Evolutionary conservation across 1,140 invertebrate species (phyloP).

Genomic region (Trachelipus rathkii): DNA sequence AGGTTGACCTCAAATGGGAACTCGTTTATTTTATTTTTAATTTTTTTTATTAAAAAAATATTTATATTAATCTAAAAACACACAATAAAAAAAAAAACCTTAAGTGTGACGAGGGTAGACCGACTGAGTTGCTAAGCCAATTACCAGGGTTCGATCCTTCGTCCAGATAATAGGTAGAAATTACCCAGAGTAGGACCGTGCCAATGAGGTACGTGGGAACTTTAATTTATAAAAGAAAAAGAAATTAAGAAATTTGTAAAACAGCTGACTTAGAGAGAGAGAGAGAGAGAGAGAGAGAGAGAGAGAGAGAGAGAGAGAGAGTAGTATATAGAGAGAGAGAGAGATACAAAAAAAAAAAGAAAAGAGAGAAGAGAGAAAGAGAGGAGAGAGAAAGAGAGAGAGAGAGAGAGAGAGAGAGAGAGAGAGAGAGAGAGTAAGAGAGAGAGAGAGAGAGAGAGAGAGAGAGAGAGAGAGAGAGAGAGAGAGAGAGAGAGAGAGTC

Average conservation of each 20-base stretch:
- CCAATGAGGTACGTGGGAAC: too few relatives aligned
- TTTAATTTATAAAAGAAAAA: background rate
- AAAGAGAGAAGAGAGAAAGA: constrained; percentile 5
- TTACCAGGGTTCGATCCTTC: too few relatives aligned
- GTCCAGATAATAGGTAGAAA: too few relatives aligned
- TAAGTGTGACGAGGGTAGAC: too few relatives aligned
- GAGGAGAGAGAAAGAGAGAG: background rate
- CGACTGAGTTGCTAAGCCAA: too few relatives aligned
- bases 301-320: constrained; percentile 11
- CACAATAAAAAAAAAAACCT: too few relatives aligned
- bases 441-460: constrained; percentile 11
- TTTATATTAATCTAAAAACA: too few relatives aligned
- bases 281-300: constrained; percentile 5
- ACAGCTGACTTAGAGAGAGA: background rate
- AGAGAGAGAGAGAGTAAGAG: constrained; percentile 1
- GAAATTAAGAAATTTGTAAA: background rate
- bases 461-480: constrained; percentile 11
- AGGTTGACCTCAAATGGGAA: too few relatives aligned
- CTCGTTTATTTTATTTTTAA: too few relatives aligned
- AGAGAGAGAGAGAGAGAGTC: background rate
- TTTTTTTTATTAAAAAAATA: too few relatives aligned
- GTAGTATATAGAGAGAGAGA: too few relatives aligned
- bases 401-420: background rate
- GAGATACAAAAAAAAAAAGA: background rate
- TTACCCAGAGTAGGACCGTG: too few relatives aligned